Conservation (phyloP, 1,140 invertebrate genomes). For the Drosophila rhopaloa region DNA sequence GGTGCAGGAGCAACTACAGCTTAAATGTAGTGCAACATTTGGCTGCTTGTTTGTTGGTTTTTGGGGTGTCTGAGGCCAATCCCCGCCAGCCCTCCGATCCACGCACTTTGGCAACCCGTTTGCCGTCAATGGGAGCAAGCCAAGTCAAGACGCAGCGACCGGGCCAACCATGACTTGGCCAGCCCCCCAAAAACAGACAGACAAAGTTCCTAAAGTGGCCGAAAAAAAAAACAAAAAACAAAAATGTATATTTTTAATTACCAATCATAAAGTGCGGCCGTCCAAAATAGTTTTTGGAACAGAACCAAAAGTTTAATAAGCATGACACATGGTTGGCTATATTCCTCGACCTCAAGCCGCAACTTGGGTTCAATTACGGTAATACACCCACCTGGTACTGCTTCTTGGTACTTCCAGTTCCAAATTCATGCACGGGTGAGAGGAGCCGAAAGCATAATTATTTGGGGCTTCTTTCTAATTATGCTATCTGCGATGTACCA, state of each 20-base stretch:
- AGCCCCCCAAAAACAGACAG: conserved; percentile 33
- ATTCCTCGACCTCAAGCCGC: conserved; percentile 10
- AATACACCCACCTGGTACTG: conserved; percentile 37
- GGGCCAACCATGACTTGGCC: conserved; percentile 60
- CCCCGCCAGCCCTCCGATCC: conserved; percentile 3
- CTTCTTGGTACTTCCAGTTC: conserved; percentile 3
- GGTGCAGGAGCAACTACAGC: conserved; percentile 64
- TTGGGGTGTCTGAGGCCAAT: conserved; percentile 45
- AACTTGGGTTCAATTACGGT: conserved; percentile 40
- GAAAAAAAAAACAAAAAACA: conserved; percentile 18
- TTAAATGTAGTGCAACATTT: conserved; percentile 78
- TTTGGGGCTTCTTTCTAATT: conserved; percentile 43
- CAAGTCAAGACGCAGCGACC: conserved; percentile 30
- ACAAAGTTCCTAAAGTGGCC: conserved; percentile 17
- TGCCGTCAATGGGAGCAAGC: conserved; percentile 46
- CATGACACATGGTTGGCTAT: conserved; percentile 47
- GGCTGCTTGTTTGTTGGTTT: conserved; percentile 63
- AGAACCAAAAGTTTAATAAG: conserved; percentile 80
- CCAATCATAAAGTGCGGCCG: conserved; percentile 64
- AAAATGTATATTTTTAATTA: conserved; percentile 59
- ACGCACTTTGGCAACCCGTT: conserved; percentile 42
- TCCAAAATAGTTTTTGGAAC: conserved; percentile 79
- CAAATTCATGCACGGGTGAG: conserved; percentile 28
- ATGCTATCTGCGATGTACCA: conserved; percentile 51
- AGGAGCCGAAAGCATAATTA: conserved; percentile 27